Base-by-base conservation (phyloP, 2,888 invertebrate species). In the Pollenia angustigena region DNA sequence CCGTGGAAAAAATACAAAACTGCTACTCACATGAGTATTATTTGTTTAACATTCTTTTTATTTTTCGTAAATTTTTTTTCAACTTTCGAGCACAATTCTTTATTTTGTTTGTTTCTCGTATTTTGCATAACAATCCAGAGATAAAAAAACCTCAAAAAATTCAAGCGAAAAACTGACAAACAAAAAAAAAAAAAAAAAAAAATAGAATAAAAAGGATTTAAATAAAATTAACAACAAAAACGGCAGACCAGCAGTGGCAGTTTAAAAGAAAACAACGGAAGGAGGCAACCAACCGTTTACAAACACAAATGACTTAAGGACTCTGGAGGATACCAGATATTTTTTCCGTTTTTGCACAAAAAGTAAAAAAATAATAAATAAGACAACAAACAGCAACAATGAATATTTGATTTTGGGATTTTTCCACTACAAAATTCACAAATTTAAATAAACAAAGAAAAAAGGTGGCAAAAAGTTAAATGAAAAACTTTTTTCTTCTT, bases 201-300 rank as follows among this genome's bases (percentile, higher is more conserved):
- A n/a, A n/a, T n/a, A n/a, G n/a, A n/a, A n/a, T n/a, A n/a, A n/a
- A 84, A 74, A 62, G 48, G 60, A 85, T 80, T 85, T 69, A 62
- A 76, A 81, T 76, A 16, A 76, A 62, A 76, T 75, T 58, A 60
- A 56, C 54, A 62, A 69, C 12, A 75, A 75, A 66, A 64, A 44
- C 66, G 60, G 16, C 42, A 52, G 18, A 11, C 16, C 64, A 42
- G 16, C 32, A 54, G 18, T 12, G 14, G 56, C 18, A 76, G 46
- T 9, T 46, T 69, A 69, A 76, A 16, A 64, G 56, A 11, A 32
- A 56, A 52, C 32, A 56, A 52, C 32, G 44, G n/a, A 60, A 52
- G 16, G 44, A 52, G 16, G 44, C 40, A 68, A 48, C 16, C 40
- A 68, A 48, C 16, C n/a, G 44, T 60, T 40, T 44, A 18, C 54